Evolutionary conservation across 2,797 vertebrate genomes (phyloP), one percentile per base, ranked within the genome.

Genomic region (Hirundo rustica): DNA sequence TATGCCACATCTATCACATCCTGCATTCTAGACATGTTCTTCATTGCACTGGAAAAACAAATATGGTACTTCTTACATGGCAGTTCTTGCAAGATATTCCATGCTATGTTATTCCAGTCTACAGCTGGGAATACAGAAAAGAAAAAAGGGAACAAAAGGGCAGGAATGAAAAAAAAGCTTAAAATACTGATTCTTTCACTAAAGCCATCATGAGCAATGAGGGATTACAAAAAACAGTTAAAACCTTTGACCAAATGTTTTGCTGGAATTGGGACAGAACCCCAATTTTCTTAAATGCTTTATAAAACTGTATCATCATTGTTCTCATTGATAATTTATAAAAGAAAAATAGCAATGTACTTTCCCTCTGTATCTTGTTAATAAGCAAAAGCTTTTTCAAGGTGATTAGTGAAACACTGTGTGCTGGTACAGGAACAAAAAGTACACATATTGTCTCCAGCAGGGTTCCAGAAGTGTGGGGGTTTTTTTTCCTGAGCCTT

Each of bases 351-450:
- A 70, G 9, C 29, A 67, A 51, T 22, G 29, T 85, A 26, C 11
- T 34, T 85, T 23, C 10, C 11, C 29, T 40, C 27, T 70, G 10
- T 40, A 20, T 15, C 5, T 36, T 76, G 32, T 83, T 78, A 71
- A 83, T 81, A 78, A 30, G 53, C 57, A 81, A 47, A 80, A 77
- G 50, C 22, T 55, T 91, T 87, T 91, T 60, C 71, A 81, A 2
- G 0, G 2, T 58, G 40, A 26, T 84, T 84, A 45, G 48, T 57
- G 55, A 76, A 93, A 53, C n/a, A 16, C 3, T 22, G 9, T 66
- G 50, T 78, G 26, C 26, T 90, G 21, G 23, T 86, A 8, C 60
- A 70, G 74, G 67, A 89, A 62, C 23, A 87, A 51, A 75, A 87
- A 55, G n/a, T 58, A 13, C 54, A 36, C 12, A 2, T 61, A 25